phyloP scores from a whole-genome alignment of 2,797 vertebrate genomes.

The Enteromius afrohamiltoni region DNA sequence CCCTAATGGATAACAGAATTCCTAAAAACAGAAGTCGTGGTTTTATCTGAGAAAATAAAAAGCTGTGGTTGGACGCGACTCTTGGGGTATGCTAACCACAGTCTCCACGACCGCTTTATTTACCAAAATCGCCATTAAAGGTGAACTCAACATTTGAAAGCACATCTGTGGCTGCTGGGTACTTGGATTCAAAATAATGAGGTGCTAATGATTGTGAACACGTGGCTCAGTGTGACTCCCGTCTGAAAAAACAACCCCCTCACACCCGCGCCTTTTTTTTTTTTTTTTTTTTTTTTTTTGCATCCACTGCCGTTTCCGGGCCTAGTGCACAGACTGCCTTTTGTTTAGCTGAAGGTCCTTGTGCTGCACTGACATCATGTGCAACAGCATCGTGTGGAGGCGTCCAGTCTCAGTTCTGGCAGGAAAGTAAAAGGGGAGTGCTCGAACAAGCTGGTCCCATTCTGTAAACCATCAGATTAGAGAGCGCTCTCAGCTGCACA shows the following conservation, averaged over 20 bases:
- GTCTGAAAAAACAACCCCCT: constrained; percentile 63
- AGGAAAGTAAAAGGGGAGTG: constrained; percentile 55
- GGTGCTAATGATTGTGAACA: constrained; percentile 78
- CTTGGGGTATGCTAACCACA: constrained; percentile 11
- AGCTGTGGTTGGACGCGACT: constrained; percentile 16
- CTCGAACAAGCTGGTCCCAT: constrained; percentile 65
- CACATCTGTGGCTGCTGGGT: constrained; percentile 56
- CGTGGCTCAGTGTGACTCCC: constrained; percentile 63
- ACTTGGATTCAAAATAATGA: constrained; percentile 64
- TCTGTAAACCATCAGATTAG: constrained; percentile 72
- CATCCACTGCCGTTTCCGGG: constrained; percentile 67
- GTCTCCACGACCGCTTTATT: constrained; percentile 8
- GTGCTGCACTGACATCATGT: constrained; percentile 79
- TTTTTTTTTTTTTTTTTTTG: constrained; percentile 47
- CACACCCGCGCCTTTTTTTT: constrained; percentile 41
- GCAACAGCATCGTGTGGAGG: constrained; percentile 66
- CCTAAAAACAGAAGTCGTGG: constrained; percentile 44
- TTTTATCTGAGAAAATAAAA: constrained; percentile 24
- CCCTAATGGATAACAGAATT: constrained; percentile 55
- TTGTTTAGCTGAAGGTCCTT: constrained; percentile 81
- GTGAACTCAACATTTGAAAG: constrained; percentile 33
- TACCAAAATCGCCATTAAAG: constrained; percentile 19
- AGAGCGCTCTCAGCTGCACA: constrained; percentile 59
- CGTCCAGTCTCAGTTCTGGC: constrained; percentile 75
- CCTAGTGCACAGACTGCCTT: constrained; percentile 79